These are phyloP conservation scores for Gymnoscopelus braueri DNA, from an alignment of 2,797 vertebrate species.

Conservation along the genomic window DNA sequence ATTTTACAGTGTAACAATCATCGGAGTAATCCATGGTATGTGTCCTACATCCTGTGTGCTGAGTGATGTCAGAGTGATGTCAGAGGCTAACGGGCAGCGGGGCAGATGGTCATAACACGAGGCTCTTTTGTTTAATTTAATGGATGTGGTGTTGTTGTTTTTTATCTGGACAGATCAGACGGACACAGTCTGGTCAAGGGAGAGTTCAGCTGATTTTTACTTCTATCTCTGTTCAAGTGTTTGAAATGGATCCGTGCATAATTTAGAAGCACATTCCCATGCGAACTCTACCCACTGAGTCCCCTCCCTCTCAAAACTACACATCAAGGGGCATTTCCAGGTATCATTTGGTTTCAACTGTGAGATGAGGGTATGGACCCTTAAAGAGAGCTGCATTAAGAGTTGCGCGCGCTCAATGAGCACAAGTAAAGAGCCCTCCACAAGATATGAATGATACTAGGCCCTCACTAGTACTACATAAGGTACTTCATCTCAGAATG, in stretches of 20 bases:
- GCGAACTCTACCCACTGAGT: constrained; percentile 29
- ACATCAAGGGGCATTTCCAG: constrained; percentile 70
- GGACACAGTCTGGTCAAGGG: constrained; percentile 39
- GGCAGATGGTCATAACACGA: constrained; percentile 54
- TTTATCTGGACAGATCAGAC: constrained; percentile 46
- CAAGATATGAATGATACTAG: constrained; percentile 55
- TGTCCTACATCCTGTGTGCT: constrained; percentile 15
- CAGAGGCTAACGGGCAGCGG: constrained; percentile 36
- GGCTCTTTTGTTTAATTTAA: constrained; percentile 65
- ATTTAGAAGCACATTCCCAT: constrained; percentile 57
- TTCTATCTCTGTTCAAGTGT: constrained; percentile 70
- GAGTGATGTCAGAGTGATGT: constrained; percentile 9
- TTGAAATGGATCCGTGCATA: constrained; percentile 58
- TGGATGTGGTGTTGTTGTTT: constrained; percentile 44
- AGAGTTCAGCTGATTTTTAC: constrained; percentile 48
- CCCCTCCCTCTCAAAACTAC: constrained; percentile 50
- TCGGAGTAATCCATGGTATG: constrained; percentile 11
- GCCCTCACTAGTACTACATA: constrained; percentile 43
- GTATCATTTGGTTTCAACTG: constrained; percentile 68
- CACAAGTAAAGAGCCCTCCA: constrained; percentile 68
- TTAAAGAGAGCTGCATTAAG: constrained; percentile 57
- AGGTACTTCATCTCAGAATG: constrained; percentile 64
- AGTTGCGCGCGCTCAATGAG: constrained; percentile 56
- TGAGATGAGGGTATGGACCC: constrained; percentile 62
- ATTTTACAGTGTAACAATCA: too few relatives aligned